Evolutionary conservation across 1,140 invertebrate genomes (phyloP).

Genomic region (Papilio glaucus): DNA sequence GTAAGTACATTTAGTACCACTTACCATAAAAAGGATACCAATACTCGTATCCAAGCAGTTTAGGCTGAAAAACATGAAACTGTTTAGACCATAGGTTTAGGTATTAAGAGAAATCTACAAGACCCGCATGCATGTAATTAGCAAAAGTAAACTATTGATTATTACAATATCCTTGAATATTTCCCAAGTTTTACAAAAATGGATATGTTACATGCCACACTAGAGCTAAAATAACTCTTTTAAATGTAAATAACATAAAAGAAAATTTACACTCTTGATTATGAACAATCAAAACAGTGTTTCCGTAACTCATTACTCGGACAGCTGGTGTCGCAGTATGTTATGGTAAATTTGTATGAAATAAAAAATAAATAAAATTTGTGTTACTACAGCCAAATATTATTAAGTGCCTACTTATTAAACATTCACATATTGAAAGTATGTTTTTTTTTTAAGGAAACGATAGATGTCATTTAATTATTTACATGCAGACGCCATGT

Average conservation of each 20-base stretch:
- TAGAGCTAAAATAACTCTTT: background rate
- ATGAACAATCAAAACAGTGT: conserved; percentile 27
- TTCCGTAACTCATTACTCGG: conserved; percentile 25
- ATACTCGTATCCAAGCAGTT: conserved; percentile 79
- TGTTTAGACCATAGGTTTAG: conserved; percentile 64
- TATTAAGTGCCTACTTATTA: conserved; percentile 20
- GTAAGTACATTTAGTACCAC: conserved; percentile 78
- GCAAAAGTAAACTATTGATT: conserved; percentile 28
- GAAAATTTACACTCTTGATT: background rate
- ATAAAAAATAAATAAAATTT: background rate
- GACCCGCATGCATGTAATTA: conserved; percentile 51
- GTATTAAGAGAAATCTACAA: conserved; percentile 35
- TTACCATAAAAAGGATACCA: conserved; percentile 79
- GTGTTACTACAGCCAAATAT: conserved; percentile 4
- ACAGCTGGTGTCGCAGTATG: conserved; percentile 35
- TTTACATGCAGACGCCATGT: conserved; percentile 83
- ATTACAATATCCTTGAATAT: conserved; percentile 13
- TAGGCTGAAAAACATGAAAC: conserved; percentile 81
- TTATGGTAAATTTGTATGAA: conserved; percentile 21
- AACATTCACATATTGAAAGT: conserved; percentile 24
- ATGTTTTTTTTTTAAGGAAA: conserved; percentile 42
- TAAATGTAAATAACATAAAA: background rate
- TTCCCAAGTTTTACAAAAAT: background rate
- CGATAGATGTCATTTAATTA: conserved; percentile 72
- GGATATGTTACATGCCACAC: conserved; percentile 21